Evolutionary conservation across 2,113 vertebrate genomes (phyloP), one percentile per base, ranked within the genome.

Genomic region (Microtus richardsoni): DNA sequence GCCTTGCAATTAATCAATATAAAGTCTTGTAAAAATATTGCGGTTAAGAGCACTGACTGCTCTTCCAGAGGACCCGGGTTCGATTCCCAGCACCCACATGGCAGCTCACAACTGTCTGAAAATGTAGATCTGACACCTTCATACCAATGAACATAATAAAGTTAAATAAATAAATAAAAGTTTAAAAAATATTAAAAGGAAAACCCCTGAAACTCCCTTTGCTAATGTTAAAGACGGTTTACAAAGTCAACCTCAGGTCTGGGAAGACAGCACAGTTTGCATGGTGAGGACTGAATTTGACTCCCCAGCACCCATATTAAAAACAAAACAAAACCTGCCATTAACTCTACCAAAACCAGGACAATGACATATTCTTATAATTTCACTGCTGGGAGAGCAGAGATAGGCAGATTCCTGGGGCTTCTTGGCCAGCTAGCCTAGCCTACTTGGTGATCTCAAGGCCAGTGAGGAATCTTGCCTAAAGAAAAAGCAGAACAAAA

Each of bases 151-250:
- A n/a, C n/a, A n/a, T n/a, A n/a, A n/a, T n/a, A n/a, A n/a, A n/a
- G n/a, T n/a, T n/a, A n/a, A n/a, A n/a, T n/a, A n/a, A n/a, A n/a
- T n/a, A n/a, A n/a, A n/a, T n/a, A n/a, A n/a, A n/a, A n/a, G n/a
- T n/a, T n/a, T n/a, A n/a, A n/a, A n/a, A n/a, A n/a, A n/a, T 24
- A 78, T 88, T 66, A 68, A 68, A 96, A 91, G 66, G 41, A 91
- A 33, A 86, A 88, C 28, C 75, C n/a, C 58, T 88, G 52, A 49
- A 39, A 3, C 24, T 94, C 60, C 71, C 17, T 91, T 39, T n/a
- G 16, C 41, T 62, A 41, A 62, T 41, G 77, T 85, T 54, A 91
- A 95, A n/a, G 28, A 74, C 73, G 71, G 60, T 68, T 58, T 78
- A 41, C 22, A 70, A 77, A 96, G 36, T 77, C 60, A 39, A 39